Conservation (phyloP, 1,140 invertebrate genomes). For the Protaetia brevitarsis region DNA sequence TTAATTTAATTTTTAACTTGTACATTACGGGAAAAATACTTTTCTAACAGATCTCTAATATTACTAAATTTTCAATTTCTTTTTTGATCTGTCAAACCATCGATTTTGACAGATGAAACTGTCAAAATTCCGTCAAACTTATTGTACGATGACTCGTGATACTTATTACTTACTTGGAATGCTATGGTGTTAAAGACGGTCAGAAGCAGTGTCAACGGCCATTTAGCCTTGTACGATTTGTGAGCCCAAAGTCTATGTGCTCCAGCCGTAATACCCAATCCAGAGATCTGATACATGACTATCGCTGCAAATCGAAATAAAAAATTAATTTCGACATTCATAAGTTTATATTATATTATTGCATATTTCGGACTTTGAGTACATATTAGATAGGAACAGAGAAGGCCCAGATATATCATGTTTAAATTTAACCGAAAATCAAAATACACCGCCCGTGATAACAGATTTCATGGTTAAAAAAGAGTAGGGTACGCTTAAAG, state of each 20-base stretch:
- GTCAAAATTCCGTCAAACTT: neutral
- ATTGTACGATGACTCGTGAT: neutral
- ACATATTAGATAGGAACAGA: too few relatives aligned
- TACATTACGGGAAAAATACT: too few relatives aligned
- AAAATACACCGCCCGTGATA: too few relatives aligned
- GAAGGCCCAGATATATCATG: too few relatives aligned
- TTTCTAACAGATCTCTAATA: neutral
- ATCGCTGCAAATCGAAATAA: conserved; percentile 56
- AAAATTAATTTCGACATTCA: too few relatives aligned
- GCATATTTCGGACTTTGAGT: too few relatives aligned
- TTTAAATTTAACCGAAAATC: too few relatives aligned
- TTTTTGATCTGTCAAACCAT: neutral
- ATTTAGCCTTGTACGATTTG: conserved; percentile 89
- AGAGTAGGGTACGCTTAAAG: too few relatives aligned
- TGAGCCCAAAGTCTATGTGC: conserved; percentile 94
- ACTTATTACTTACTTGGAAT: conserved; percentile 66
- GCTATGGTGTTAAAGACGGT: conserved; percentile 80
- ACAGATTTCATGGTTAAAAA: too few relatives aligned
- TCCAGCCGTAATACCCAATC: conserved; percentile 87
- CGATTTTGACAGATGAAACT: neutral
- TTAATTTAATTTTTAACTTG: too few relatives aligned
- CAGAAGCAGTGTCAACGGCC: conserved; percentile 77
- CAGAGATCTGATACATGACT: conserved; percentile 66
- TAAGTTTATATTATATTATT: too few relatives aligned
- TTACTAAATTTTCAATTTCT: neutral